Base-by-base conservation (phyloP, 2,888 invertebrate genomes). In the Sialis fuliginosa region DNA sequence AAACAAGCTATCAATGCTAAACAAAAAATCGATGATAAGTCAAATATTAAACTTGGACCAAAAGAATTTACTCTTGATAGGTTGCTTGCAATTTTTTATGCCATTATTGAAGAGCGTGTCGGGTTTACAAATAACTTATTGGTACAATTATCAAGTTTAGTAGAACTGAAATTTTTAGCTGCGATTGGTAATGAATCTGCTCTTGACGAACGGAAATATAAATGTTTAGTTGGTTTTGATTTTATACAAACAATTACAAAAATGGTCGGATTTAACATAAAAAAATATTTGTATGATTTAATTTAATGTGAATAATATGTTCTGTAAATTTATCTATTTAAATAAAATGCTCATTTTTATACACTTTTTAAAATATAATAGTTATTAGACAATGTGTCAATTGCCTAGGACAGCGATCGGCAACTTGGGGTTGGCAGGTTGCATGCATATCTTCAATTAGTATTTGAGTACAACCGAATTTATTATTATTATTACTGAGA, bases 81-180 rank as follows among this genome's bases (percentile, higher is more conserved):
- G 33, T 67, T 91, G 54, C 63, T 91, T 48, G 89, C 90, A 1
- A 91, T 92, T 55, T 92, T 91, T 62, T 89, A 88, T 60, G 81
- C 89, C 1, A 89, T 95, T 58, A 68, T 89, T 12, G 84, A 88
- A 49, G 85, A 85, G 48, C 82, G 81, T 60, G 82, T 89, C 32
- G 82, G 86, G 13, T 72, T 92, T 12, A 88, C 90, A 34, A 88
- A 88, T 51, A 85, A 84, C 61, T 68, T 93, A n/a, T 67, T 89
- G 34, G 79, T 85, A 2, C 92, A 92, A 70, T 81, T 93, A 53
- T 81, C 88, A 1, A 86, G 88, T 6, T 70, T 93, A 56, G 88
- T 91, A 1, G 83, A 87, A 57, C 67, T 93, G 5, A 83, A 85
- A 57, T 67, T 93, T 37, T 68, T 93, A 45, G 72, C 80, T 7